These are phyloP conservation scores for Adineta ricciae DNA, from an alignment of 2,888 invertebrate species.

Conservation along the genomic window DNA sequence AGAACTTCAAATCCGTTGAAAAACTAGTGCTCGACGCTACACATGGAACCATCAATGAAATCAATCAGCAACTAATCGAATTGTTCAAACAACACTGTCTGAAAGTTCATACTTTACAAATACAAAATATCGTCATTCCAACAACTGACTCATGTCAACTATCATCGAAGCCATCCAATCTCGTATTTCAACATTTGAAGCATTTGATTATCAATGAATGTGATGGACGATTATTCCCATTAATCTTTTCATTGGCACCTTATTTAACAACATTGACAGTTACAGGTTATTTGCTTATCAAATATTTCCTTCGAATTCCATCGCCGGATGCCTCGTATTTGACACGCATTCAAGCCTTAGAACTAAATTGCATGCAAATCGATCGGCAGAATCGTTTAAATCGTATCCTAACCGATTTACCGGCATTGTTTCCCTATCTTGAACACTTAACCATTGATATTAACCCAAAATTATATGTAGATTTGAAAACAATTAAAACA, in stretches of 20 bases:
- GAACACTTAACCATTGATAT: neutral
- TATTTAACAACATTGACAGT: neutral
- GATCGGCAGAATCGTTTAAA: constrained; percentile 5
- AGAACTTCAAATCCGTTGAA: neutral
- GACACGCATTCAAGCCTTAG: neutral
- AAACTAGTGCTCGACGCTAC: neutral
- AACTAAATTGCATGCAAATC: neutral
- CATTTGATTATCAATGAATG: neutral
- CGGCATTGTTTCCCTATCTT: neutral
- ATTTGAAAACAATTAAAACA: neutral
- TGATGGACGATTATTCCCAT: neutral
- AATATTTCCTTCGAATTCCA: neutral
- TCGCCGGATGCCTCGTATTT: neutral
- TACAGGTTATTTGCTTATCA: neutral
- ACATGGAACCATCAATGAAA: neutral
- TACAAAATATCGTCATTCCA: neutral
- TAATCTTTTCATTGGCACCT: neutral
- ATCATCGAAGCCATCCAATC: neutral
- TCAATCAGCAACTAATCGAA: neutral
- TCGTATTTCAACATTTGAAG: neutral
- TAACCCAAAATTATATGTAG: neutral
- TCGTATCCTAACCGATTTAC: neutral
- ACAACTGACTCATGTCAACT: neutral
- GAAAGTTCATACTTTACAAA: neutral
- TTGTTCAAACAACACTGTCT: neutral